Conservation (phyloP, 2,113 vertebrate species). For the Salvator merianae region DNA sequence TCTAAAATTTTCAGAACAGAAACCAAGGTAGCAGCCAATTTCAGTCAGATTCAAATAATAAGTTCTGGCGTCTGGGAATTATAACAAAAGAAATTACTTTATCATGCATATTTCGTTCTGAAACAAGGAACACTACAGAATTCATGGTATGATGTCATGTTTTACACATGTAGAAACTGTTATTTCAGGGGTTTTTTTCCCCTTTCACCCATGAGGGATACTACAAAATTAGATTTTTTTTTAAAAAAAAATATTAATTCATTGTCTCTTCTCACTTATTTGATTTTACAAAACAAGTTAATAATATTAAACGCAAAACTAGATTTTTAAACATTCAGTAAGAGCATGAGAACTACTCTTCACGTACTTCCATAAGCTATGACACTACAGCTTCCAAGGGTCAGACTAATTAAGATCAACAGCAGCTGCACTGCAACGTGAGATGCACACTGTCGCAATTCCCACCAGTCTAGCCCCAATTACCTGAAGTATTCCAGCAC, state of each 20-base stretch:
- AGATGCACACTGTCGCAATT: conserved; percentile 70
- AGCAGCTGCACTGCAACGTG: conserved; percentile 83
- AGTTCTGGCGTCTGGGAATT: background rate
- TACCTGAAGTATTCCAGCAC: conserved; percentile 81
- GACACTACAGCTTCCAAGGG: conserved; percentile 76
- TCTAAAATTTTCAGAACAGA: background rate
- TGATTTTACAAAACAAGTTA: background rate
- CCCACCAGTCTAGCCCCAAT: conserved; percentile 77
- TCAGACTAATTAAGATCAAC: conserved; percentile 81
- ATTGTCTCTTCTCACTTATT: background rate
- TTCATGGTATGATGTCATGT: background rate
- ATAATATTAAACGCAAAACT: background rate
- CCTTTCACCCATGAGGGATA: background rate
- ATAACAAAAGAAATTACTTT: background rate
- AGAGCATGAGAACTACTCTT: conserved; percentile 42
- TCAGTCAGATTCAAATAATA: background rate
- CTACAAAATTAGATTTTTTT: background rate
- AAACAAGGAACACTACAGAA: background rate
- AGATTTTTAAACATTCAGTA: conserved; percentile 26
- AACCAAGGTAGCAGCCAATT: background rate
- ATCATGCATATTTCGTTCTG: too few species aligned
- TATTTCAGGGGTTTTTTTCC: background rate
- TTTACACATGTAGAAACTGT: too few species aligned
- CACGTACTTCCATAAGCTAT: conserved; percentile 45
- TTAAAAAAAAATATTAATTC: background rate